phyloP scores from a whole-genome alignment of 2,797 vertebrate genomes.

The Oreochromis grahami region DNA sequence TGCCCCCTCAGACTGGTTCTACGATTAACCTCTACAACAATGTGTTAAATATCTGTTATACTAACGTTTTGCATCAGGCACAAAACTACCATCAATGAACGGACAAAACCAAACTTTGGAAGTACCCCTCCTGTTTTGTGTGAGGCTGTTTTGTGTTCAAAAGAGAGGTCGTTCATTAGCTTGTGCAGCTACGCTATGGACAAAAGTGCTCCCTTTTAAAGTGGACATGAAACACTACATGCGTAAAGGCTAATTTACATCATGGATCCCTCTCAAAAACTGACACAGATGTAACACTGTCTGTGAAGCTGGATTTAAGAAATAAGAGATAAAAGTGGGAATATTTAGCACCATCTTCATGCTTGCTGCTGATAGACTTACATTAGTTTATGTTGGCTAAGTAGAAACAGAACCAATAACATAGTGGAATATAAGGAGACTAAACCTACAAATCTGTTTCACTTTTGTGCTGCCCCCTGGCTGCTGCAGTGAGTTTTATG shows the following conservation, averaged over 20 bases:
- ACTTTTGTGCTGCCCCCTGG: not conserved
- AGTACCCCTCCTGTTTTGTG: not conserved
- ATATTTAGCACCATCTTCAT: not conserved
- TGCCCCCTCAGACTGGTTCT: not conserved
- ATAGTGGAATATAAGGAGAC: not conserved
- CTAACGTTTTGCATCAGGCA: not conserved
- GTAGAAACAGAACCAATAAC: not conserved
- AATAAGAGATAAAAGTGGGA: not conserved
- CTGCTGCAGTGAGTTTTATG: not conserved
- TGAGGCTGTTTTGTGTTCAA: not conserved
- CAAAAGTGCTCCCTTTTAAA: not conserved
- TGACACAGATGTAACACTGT: not conserved
- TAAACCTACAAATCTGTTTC: not conserved
- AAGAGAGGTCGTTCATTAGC: not conserved
- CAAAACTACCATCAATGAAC: rapidly evolving
- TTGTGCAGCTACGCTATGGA: rapidly evolving
- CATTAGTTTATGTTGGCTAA: not conserved
- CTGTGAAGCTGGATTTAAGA: not conserved
- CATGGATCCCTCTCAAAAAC: not conserved
- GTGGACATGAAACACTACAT: rapidly evolving
- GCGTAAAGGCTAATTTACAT: not conserved
- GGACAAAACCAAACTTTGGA: rapidly evolving
- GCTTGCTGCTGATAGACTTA: not conserved
- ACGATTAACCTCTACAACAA: not conserved
- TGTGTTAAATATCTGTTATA: not conserved